Evolutionary conservation across 2,888 invertebrate species (phyloP), one percentile per base, ranked within the genome.

Genomic region (Ormyrus pomaceus): DNA sequence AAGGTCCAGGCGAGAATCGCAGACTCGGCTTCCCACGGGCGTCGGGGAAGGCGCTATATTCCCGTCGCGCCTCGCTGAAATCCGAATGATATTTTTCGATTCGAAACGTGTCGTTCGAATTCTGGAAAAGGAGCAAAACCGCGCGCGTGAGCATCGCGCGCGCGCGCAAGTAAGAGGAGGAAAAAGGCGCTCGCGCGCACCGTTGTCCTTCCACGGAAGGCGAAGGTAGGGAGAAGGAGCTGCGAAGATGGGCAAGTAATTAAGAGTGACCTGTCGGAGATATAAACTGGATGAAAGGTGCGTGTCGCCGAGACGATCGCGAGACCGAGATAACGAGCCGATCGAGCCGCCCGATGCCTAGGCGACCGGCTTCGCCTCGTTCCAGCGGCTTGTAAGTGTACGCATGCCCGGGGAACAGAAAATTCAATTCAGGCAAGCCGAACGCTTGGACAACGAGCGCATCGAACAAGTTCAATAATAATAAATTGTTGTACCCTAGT

Each of bases 261-360:
- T 84, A 85, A 84, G 83, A 82, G 80, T 82, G 83, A 82, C 80
- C 83, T 79, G 80, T 84, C 82, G 77, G 66, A 72, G 66, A 73
- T 68, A 53, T 82, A 83, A 82, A 77, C 82, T 80, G 83, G 82
- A 75, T 77, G 81, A 69, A 69, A 79, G 84, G 82, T 83, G 82
- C 83, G 83, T 85, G 86, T 85, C 82, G 83, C 73, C 79, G 82
- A 79, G 81, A 81, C 80, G 84, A 85, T 84, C 80, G 84, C 83
- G 84, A 84, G 84, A 84, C 82, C 79, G 78, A 83, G 85, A 85
- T 86, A 86, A 84, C 80, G 84, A 83, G 78, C 62, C 59, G 80
- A 73, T 82, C 78, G 68, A 61, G 11, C 34, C 46, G 56, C 56
- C 53, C 64, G 75, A 77, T 73, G 78, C 74, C 65, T 68, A 78